These are phyloP conservation scores for Ophiothrix spiculata DNA, from an alignment of 35 echinoderm and acorn worm genomes.

Conservation along the genomic window DNA sequence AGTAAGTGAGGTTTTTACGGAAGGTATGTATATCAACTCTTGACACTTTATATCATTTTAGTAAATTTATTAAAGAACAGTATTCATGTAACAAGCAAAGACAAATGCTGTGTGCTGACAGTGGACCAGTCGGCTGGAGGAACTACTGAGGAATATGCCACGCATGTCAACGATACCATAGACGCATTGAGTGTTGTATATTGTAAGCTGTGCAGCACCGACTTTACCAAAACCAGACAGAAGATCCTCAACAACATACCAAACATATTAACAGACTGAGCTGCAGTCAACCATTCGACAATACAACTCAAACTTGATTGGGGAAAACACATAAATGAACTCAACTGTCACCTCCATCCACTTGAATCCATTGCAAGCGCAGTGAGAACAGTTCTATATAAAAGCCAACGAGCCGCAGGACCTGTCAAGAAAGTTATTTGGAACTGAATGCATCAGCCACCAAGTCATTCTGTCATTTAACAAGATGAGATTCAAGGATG, in stretches of 20 bases:
- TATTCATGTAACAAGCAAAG: not conserved
- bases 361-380: constrained; percentile 12
- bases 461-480: not conserved
- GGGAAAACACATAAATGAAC: constrained; percentile 18
- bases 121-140: not conserved
- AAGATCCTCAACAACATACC: constrained; percentile 17
- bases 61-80: too few species aligned
- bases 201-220: not conserved
- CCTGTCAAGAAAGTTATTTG: not conserved
- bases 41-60: too few species aligned
- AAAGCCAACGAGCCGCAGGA: not conserved
- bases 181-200: not conserved
- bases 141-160: not conserved
- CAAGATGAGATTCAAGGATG: not conserved
- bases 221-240: not conserved
- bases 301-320: constrained; percentile 3
- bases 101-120: not conserved
- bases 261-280: constrained; percentile 11
- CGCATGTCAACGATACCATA: not conserved
- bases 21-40: too few species aligned
- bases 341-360: constrained; percentile 28
- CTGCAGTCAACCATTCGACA: constrained; percentile 13
- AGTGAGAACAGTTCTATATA: constrained; percentile 8
- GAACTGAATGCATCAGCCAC: not conserved
- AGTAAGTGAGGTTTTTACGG: too few species aligned